Evolutionary conservation across 1,140 invertebrate genomes (phyloP), one percentile per base, ranked within the genome.

Genomic region (Pseudomyrmex pallidus): DNA sequence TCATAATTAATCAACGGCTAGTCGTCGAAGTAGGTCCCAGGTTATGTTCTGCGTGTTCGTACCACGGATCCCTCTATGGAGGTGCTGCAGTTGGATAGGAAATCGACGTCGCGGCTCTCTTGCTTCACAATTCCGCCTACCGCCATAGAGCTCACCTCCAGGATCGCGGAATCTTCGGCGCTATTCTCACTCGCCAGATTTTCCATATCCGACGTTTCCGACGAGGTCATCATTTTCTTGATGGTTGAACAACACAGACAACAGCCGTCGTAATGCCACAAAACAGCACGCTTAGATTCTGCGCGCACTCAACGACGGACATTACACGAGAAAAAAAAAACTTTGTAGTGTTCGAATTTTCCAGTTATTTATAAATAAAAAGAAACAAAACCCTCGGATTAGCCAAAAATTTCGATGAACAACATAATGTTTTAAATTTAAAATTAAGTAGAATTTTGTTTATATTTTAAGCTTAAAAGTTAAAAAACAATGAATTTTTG

Each of bases 31-130:
- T 46, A 7, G 0, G 13, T 74, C 57, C 46, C 67, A 88, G 76
- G 76, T 89, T 87, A 86, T 84, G 68, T 83, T 84, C 35, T 35
- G 35, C 0, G 82, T 2, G 82, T 78, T 62, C 89, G 91, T 86
- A 94, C 94, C 70, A 94, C 91, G 54, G 94, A 95, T 59, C 93
- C 94, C 64, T 95, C 94, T 9, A 94, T 84, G 44, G 94, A 94
- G 50, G 92, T 94, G 73, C 94, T 95, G 64, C 92, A 94, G 83
- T 94, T 94, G 1, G 94, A 94, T 10, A 94, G 77, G 84, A 92
- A 92, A 87, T 93, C 93, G 12, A 86, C 89, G 22, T 94, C 94
- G 56, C 89, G 92, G 82, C 78, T 92, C 72, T 93, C 93, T 35
- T 91, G 90, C 68, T 92, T 93, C 1, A 89, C 63, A 74, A 90